Base-by-base conservation (phyloP, 2,113 vertebrate genomes). In the Calidris pugnax region DNA sequence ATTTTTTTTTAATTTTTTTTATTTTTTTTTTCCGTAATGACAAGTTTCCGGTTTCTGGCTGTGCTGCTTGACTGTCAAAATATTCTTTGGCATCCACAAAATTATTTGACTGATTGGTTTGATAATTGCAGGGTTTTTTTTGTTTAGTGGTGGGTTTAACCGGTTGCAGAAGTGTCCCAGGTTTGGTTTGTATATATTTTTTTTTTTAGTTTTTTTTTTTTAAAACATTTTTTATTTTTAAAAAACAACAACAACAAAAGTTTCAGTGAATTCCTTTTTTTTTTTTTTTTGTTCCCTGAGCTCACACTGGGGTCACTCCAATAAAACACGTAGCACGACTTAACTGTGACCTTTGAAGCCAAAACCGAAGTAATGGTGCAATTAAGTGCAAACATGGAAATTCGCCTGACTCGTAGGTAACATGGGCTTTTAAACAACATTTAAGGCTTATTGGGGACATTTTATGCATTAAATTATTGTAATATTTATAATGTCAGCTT, bases 61-160 rank as follows among this genome's bases (percentile, higher is more conserved):
- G 98, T 98, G 98, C 98, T 97, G 97, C 95, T 98, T 97, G 97
- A 97, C 96, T 98, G 97, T 98, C 97, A 97, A 97, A 97, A 97
- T 95, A 98, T 98, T 98, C 98, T 98, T 98, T 98, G 98, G 98
- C 98, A 98, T 98, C 97, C 98, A 97, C 85, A 98, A 97, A 97
- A 98, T 89, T 95, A 92, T 95, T 98, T 96, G 95, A 98, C 96
- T 94, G 97, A 97, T 95, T 91, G 95, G 97, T 97, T 92, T 97
- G 97, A 98, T 86, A 97, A 98, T 96, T n/a, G n/a, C n/a, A n/a
- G n/a, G 96, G 97, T 97, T 93, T 97, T n/a, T n/a, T n/a, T n/a
- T n/a, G 7, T 33, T 75, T 39, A 97, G 94, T 97, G 97, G 97
- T 96, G 97, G 95, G 97, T 96, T 97, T 97, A 96, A 97, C 98